Evolutionary conservation across 2,888 invertebrate genomes (phyloP), one percentile per base, ranked within the genome.

Genomic region (Eupeodes latifasciatus): DNA sequence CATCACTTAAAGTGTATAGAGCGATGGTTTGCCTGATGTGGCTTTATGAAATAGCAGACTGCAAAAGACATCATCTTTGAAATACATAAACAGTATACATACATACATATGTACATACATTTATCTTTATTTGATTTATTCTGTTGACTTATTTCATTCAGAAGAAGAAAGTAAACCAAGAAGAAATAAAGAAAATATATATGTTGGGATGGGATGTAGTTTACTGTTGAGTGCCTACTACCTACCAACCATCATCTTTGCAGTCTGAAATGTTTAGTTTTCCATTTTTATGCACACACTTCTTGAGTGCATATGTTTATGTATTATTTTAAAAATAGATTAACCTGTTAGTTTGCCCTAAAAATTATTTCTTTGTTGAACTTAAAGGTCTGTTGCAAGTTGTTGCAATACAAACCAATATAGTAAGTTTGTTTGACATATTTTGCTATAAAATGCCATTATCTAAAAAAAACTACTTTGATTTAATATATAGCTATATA

Each of bases 331-430:
- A 84, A 81, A 83, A 87, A 87, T 83, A 80, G 87, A 83, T 77
- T 80, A 83, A 87, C 83, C 80, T 80, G 84, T 87, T 80, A 62
- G 84, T 27, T 76, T 80, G 76, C 74, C 84, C 84, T 84, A 84
- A 80, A 87, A 84, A 77, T 27, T 3, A 47, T 44, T 14, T 27
- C 7, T 14, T 66, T 27, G 47, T 47, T 47, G 16, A 67, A 49
- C 47, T 75, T 2, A 53, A 67, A 69, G 51, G 44, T 36, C 11
- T 51, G 11, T 6, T 12, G 14, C 12, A 71, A 14, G 36, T 71
- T 57, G n/a, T 55, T 71, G n/a, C 40, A 40, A 40, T 27, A 27
- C n/a, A 49, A 16, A 16, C 5, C 5, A 12, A 14, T 14, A 27
- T 27, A 27, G 27, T 27, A 2, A 0, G 27, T 27, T 27, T 27